Conservation (phyloP, 2,888 invertebrate species). For the Caenorhabditis sp. region DNA sequence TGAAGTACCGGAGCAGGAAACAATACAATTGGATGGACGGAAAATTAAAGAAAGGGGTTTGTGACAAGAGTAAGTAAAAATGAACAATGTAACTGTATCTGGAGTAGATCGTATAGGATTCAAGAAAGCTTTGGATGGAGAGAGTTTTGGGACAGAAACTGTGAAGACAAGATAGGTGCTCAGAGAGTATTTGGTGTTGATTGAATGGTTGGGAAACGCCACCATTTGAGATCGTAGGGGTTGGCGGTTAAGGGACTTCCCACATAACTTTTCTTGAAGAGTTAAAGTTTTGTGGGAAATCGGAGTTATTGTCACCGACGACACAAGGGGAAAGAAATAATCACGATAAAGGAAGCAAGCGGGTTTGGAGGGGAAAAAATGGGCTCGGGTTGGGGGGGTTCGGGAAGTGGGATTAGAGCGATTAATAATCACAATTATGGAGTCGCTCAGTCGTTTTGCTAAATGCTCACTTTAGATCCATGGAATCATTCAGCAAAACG, state of each 20-base stretch:
- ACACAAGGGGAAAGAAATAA: conserved; percentile 37
- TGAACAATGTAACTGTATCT: conserved; percentile 44
- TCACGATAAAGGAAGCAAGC: conserved; percentile 51
- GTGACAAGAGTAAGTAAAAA: conserved; percentile 37
- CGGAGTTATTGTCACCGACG: conserved; percentile 60
- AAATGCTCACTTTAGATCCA: not conserved
- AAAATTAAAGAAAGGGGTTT: conserved; percentile 1
- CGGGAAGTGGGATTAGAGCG: conserved; percentile 29
- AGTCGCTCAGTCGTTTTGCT: conserved; percentile 1
- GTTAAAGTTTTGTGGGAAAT: conserved; percentile 35
- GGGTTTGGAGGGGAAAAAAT: conserved; percentile 16
- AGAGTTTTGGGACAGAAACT: conserved; percentile 17
- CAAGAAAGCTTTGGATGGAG: conserved; percentile 65
- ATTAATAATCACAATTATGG: conserved; percentile 44
- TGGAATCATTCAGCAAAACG: not conserved
- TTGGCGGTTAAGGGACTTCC: conserved; percentile 52
- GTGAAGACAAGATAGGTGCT: conserved; percentile 44
- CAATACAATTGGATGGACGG: conserved; percentile 35
- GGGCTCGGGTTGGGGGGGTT: conserved; percentile 1
- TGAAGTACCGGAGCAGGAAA: conserved; percentile 59
- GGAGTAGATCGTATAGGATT: conserved; percentile 55
- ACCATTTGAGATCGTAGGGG: conserved; percentile 61
- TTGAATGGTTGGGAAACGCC: conserved; percentile 32
- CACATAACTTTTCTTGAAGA: conserved; percentile 4
- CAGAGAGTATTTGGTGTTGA: conserved; percentile 31